A percentile compares a stretch with the other conserved stretches of the same genome.
phyloP scores from a whole-genome alignment of 1,140 invertebrate species.

The Polypedilum vanderplanki region DNA sequence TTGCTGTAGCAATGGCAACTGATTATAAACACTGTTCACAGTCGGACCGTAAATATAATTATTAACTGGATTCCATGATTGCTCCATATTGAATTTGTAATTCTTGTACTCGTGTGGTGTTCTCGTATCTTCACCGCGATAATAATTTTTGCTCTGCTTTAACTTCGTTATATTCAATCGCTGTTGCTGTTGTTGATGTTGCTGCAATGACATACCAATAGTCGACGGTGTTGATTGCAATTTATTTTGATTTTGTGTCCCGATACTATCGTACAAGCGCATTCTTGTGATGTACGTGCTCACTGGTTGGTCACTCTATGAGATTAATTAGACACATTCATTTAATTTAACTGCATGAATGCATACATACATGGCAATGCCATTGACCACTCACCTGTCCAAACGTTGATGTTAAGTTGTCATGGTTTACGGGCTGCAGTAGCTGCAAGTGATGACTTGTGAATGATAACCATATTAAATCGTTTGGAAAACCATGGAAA shows the following conservation, averaged over 20 bases:
- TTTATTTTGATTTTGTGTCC: conserved; percentile 41
- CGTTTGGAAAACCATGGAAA: conserved; percentile 66
- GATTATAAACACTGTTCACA: conserved; percentile 43
- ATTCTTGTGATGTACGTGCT: conserved; percentile 50
- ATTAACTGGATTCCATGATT: conserved; percentile 44
- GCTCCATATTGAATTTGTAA: conserved; percentile 43
- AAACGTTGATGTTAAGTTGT: conserved; percentile 39
- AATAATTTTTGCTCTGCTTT: conserved; percentile 19
- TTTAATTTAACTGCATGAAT: too few species aligned
- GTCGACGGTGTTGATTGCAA: conserved; percentile 38
- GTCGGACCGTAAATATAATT: conserved; percentile 44
- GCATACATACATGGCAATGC: too few species aligned
- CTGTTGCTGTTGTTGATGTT: conserved; percentile 29
- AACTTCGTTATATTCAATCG: conserved; percentile 10
- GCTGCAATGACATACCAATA: conserved; percentile 30
- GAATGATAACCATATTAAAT: conserved; percentile 82
- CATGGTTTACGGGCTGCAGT: conserved; percentile 49
- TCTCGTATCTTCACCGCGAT: conserved; percentile 32
- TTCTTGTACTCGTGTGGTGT: conserved; percentile 42
- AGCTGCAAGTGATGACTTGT: conserved; percentile 71
- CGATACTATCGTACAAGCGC: conserved; percentile 52
- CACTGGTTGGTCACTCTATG: conserved; percentile 39
- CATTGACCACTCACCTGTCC: conserved; percentile 38
- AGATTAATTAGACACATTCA: not conserved
- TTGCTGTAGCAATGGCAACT: too few species aligned